These are phyloP conservation scores for Eulemur coronatus DNA, from an alignment of 2,797 vertebrate genomes.

Conservation along the genomic window DNA sequence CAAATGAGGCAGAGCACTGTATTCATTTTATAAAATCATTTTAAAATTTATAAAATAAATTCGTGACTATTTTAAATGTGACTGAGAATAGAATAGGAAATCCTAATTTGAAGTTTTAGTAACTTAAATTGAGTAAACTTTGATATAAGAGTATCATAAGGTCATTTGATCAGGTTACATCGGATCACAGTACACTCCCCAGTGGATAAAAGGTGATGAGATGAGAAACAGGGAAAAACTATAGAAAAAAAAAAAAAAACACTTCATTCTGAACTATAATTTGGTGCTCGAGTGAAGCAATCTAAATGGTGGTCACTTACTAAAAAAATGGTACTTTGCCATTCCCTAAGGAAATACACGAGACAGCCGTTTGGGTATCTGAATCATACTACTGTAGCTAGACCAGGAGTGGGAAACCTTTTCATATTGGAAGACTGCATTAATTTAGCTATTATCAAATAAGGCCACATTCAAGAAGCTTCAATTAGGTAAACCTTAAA, in stretches of 20 bases:
- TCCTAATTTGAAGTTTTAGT: not conserved
- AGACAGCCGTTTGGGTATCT: not conserved
- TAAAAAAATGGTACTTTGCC: not conserved
- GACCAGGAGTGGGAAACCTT: not conserved
- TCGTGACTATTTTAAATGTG: constrained; percentile 31
- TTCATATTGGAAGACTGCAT: not conserved
- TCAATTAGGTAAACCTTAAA: not conserved
- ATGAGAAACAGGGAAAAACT: not conserved
- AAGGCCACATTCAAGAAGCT: not conserved
- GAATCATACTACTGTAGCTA: not conserved
- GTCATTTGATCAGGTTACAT: not conserved
- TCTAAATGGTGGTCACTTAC: not conserved
- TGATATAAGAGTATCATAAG: not conserved
- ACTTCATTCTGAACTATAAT: not conserved
- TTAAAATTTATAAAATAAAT: not conserved
- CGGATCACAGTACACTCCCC: not conserved
- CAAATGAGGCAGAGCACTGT: not conserved
- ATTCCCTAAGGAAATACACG: not conserved
- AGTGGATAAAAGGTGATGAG: not conserved
- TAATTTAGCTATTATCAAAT: not conserved
- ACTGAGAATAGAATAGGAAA: not conserved
- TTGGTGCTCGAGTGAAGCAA: not conserved
- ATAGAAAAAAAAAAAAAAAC: not conserved
- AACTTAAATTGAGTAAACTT: not conserved
- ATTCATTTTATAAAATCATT: constrained; percentile 13